phyloP scores from a whole-genome alignment of 2,113 vertebrate genomes.

The Apteryx owenii region DNA sequence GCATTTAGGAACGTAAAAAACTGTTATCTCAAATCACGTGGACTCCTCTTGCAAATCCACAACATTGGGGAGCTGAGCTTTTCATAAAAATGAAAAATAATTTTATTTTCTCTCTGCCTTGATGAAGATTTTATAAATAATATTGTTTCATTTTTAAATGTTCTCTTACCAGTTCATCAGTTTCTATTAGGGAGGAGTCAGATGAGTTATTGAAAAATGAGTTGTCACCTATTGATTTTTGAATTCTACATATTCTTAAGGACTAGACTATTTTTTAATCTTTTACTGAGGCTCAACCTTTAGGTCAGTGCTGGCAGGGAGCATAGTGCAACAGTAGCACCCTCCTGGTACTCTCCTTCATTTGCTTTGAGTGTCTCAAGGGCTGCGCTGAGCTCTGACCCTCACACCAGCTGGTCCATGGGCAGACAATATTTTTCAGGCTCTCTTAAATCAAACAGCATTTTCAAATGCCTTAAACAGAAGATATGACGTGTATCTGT shows the following conservation, averaged over 20 bases:
- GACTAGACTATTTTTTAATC: background rate
- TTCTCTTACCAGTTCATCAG: background rate
- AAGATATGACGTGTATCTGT: rapidly evolving
- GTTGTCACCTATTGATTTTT: background rate
- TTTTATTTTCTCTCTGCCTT: background rate
- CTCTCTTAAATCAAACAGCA: background rate
- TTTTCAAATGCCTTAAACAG: background rate
- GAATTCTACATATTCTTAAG: background rate
- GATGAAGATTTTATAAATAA: background rate
- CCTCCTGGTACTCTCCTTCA: background rate
- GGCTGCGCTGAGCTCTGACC: background rate
- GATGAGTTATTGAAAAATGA: background rate
- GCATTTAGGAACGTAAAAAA: background rate
- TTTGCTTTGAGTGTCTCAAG: background rate
- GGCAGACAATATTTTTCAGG: background rate
- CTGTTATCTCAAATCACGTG: background rate
- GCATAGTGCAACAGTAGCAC: background rate
- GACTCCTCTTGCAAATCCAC: background rate
- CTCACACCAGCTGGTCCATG: background rate
- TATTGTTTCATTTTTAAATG: rapidly evolving
- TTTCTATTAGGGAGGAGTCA: background rate
- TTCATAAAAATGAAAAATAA: background rate
- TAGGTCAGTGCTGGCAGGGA: background rate
- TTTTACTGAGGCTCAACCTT: background rate
- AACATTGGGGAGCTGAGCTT: background rate